Evolutionary conservation across 1,140 invertebrate genomes (phyloP).

Genomic region (Pemphigus obesinymphae): DNA sequence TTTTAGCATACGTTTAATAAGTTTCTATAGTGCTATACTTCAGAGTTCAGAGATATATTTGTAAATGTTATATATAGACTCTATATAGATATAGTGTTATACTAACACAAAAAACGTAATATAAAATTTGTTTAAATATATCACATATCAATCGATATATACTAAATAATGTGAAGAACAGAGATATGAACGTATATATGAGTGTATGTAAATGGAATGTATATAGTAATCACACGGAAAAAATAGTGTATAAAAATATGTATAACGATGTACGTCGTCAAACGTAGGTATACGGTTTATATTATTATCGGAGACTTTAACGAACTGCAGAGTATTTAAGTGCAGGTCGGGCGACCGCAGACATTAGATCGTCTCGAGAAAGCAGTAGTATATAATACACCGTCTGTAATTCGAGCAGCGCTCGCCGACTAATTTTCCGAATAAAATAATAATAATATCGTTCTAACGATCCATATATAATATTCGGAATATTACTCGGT

Average conservation of each 20-base stretch:
- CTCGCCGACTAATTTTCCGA: conserved; percentile 4
- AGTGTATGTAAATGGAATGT: too few relatives aligned
- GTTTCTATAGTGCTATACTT: too few relatives aligned
- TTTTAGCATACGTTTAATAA: too few relatives aligned
- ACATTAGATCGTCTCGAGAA: neutral
- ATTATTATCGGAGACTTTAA: neutral
- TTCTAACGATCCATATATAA: neutral
- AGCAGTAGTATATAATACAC: neutral
- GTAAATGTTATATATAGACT: too few relatives aligned
- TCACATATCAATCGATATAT: neutral
- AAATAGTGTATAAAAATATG: neutral
- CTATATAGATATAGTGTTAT: too few relatives aligned
- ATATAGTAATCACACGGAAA: too few relatives aligned
- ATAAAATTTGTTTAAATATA: neutral
- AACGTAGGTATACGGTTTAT: neutral
- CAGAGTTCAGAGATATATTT: too few relatives aligned
- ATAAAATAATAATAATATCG: neutral
- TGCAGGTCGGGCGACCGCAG: neutral
- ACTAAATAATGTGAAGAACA: too few relatives aligned
- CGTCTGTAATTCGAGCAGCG: neutral
- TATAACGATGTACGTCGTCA: neutral
- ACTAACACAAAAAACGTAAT: too few relatives aligned
- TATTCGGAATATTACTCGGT: neutral
- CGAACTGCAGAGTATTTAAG: neutral
- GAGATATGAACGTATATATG: too few relatives aligned